These are phyloP conservation scores for Mimumesa dahlbomi DNA, from an alignment of 2,888 invertebrate genomes.

Conservation along the genomic window DNA sequence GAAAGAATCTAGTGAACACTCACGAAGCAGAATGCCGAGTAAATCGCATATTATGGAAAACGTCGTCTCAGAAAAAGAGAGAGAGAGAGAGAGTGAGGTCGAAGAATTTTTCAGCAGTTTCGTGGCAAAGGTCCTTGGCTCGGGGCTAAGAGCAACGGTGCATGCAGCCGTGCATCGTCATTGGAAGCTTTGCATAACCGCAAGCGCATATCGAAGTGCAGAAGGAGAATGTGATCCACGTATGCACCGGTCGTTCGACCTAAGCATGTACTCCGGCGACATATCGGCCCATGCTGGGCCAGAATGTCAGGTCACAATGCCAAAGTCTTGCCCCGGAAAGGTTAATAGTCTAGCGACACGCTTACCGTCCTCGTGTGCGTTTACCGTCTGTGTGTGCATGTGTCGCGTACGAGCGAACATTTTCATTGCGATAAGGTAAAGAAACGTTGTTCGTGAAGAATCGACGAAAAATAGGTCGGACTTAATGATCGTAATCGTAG, in stretches of 20 bases:
- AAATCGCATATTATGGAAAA: conserved; percentile 28
- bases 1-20: conserved; percentile 1
- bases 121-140: background rate
- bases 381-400: background rate
- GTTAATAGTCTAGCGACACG: conserved; percentile 56
- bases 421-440: conserved; percentile 9
- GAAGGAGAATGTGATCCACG: conserved; percentile 43
- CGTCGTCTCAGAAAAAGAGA: background rate
- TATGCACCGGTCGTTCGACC: conserved; percentile 30
- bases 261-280: conserved; percentile 38
- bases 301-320: conserved; percentile 60
- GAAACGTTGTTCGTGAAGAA: too few relatives aligned
- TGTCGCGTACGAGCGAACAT: background rate
- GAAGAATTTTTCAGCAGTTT: conserved; percentile 17
- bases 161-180: background rate
- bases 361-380: conserved; percentile 1
- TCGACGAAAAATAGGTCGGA: too few relatives aligned
- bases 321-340: conserved; percentile 51
- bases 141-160: conserved; percentile 21
- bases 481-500: too few relatives aligned
- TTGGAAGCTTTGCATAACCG: conserved; percentile 34
- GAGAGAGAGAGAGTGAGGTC: background rate
- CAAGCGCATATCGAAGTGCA: conserved; percentile 31
- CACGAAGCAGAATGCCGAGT: conserved; percentile 8
- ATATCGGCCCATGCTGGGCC: conserved; percentile 51